Base-by-base conservation (phyloP, 2,797 vertebrate species). In the Loriculus beryllinus region DNA sequence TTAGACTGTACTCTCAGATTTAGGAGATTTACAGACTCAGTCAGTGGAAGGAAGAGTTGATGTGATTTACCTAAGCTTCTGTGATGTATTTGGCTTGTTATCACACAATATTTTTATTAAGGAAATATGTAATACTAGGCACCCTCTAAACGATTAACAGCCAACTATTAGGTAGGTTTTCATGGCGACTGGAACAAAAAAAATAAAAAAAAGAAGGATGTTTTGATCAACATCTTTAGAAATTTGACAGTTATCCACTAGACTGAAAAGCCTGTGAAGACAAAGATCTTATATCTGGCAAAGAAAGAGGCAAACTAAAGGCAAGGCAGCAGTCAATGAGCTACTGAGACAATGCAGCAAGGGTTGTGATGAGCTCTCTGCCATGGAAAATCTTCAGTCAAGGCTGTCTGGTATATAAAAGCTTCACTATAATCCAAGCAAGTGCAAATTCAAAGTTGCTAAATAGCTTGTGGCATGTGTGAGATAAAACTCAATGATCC, bases 41-140 rank as follows among this genome's bases (percentile, higher is more conserved):
- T n/a, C 71, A 88, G 92, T 90, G 67, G 90, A 92, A 92, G 57
- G 57, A 93, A 92, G 39, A 79, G 37, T 84, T 92, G 86, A 90
- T 92, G 67, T 92, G 92, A 94, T 92, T 94, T 79, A 69, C 59
- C 67, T 86, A 94, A 92, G 67, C 70, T 76, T 88, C 67, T 84
- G 70, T 94, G 91, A 92, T 0, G 15, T 64, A 80, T 94, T 93
- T 91, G 95, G 75, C 89, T 93, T 92, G 48, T 17, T 89, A 94
- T 85, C 75, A 91, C 67, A 68, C 26, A 33, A 39, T 42, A 74
- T 60, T 93, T 94, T 93, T 74, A 56, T 87, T 89, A 93, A 87
- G 45, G 33, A 93, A 94, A 63, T 74, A 82, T 35, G n/a, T 70
- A 77, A 68, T 45, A 39, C 6, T 70, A 39, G 35, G 52, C 57